phyloP scores from a whole-genome alignment of 2,797 vertebrate genomes.

The Lemur catta region DNA sequence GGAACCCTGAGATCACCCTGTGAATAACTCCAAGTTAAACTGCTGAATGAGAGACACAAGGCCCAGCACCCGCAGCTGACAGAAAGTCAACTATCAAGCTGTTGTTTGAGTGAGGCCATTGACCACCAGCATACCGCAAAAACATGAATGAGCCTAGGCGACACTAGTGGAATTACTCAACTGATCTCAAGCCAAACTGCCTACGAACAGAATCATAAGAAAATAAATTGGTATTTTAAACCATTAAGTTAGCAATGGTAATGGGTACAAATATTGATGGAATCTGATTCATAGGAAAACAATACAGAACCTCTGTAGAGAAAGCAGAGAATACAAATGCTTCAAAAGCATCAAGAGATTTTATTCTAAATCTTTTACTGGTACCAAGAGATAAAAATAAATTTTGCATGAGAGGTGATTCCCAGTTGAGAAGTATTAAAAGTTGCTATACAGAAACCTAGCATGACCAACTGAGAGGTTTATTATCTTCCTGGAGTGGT shows the following conservation, averaged over 20 bases:
- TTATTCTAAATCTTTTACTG: conserved; percentile 1
- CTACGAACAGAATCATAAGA: background rate
- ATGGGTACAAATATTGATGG: background rate
- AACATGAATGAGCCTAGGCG: background rate
- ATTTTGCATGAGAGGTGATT: background rate
- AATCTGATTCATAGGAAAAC: background rate
- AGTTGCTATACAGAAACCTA: background rate
- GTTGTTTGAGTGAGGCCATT: background rate
- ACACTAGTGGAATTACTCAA: background rate
- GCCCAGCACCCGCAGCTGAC: background rate
- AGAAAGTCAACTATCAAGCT: background rate
- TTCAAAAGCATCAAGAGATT: conserved; percentile 17
- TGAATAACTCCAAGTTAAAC: background rate
- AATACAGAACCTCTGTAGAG: background rate
- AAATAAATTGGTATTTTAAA: background rate
- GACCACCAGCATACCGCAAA: background rate
- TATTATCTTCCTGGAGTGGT: background rate
- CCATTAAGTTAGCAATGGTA: background rate
- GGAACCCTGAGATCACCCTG: background rate
- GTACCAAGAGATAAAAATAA: background rate
- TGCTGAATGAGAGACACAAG: background rate
- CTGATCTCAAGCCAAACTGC: background rate
- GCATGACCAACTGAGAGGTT: background rate
- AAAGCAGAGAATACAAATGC: background rate
- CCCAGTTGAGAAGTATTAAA: background rate